Evolutionary conservation across 2,888 invertebrate species (phyloP).

Genomic region (Eubasilissa splendida): DNA sequence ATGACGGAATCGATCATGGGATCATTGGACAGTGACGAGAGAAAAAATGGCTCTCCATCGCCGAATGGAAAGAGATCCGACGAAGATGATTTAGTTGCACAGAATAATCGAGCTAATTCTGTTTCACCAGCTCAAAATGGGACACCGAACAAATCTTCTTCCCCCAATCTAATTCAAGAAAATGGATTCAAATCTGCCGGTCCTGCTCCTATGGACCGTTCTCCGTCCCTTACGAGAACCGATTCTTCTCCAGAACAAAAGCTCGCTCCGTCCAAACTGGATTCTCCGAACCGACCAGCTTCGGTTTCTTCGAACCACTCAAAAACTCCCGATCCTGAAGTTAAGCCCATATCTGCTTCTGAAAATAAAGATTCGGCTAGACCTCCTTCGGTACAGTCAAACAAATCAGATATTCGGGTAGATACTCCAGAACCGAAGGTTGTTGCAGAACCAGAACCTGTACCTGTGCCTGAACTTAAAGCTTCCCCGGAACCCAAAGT

Average conservation of each 20-base stretch:
- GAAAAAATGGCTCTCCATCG: conserved; percentile 59
- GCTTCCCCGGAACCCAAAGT: conserved; percentile 5
- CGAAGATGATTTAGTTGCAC: conserved; percentile 69
- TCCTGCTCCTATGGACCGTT: conserved; percentile 66
- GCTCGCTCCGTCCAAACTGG: conserved; percentile 33
- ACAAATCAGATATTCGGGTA: conserved; percentile 48
- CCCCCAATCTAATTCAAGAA: conserved; percentile 44
- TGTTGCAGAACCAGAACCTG: background rate
- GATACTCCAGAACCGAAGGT: conserved; percentile 49
- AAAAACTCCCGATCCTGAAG: conserved; percentile 65
- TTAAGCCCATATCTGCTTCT: conserved; percentile 62
- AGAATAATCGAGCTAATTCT: conserved; percentile 62
- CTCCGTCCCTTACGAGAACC: conserved; percentile 70
- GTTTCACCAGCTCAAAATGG: conserved; percentile 49
- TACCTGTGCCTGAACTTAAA: background rate
- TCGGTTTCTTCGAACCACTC: conserved; percentile 50
- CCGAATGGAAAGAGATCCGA: conserved; percentile 65
- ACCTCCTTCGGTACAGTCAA: conserved; percentile 56
- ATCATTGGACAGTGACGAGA: conserved; percentile 63
- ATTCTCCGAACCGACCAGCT: conserved; percentile 50
- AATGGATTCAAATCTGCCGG: conserved; percentile 57
- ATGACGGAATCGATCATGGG: conserved; percentile 72
- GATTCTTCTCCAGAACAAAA: conserved; percentile 65
- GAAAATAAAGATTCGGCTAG: conserved; percentile 50
- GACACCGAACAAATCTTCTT: conserved; percentile 47